Evolutionary conservation across 2,113 vertebrate species (phyloP), one percentile per base, ranked within the genome.

Genomic region (Cichladusa arquata): DNA sequence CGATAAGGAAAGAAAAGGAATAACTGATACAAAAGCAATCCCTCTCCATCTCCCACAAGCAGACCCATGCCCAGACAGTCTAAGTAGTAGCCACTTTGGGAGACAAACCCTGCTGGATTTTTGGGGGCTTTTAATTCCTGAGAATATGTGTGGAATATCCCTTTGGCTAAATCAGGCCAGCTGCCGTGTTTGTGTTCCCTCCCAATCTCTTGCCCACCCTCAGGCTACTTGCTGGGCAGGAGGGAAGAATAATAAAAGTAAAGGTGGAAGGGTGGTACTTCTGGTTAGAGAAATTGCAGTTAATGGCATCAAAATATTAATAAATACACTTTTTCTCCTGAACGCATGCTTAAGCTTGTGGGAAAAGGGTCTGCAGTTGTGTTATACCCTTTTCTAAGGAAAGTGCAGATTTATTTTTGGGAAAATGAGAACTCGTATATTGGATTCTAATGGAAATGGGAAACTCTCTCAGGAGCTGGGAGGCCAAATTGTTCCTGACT

Each of bases 201-300:
- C 7, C 6, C 19, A 60, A 0, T 16, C 17, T 78, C 26, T 42
- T 34, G 19, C 11, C 9, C 3, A 26, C 6, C 2, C 6, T 10
- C 14, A 57, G 12, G 7, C 38, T 58, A 23, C 19, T 64, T 77
- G 3, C 24, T 54, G 33, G 14, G 45, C 7, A 74, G 20, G 22
- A 67, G 36, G 5, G 8, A 79, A 12, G 5, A n/a, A 4, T 25
- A 11, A 66, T 25, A 61, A 76, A 80, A 70, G 6, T 48, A 29
- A 73, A 69, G 18, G 26, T 58, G 34, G 17, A 47, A 47, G 15
- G 5, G 5, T 56, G 10, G 4, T 33, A 40, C 12, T 51, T 66
- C n/a, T 78, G 23, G 6, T 67, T 60, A 50, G 23, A 92, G 3
- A 54, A 88, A 82, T 9, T 53, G 8, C 12, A 31, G 31, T 14